Base-by-base conservation (phyloP, 1,140 invertebrate species). In the Drosophila leontia region DNA sequence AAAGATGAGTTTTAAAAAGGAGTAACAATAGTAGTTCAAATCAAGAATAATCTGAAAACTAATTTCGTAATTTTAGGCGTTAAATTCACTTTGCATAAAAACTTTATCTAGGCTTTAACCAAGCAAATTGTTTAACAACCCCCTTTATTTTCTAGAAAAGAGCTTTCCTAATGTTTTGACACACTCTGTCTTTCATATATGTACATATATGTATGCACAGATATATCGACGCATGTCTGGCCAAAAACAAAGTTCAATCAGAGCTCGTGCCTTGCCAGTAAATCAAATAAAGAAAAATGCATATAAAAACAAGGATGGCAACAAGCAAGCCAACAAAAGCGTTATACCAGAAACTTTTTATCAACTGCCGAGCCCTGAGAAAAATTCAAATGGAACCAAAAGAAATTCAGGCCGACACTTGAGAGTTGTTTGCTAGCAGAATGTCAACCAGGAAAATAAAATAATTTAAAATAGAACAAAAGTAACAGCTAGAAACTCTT, bases 221-320 rank as follows among this genome's bases (percentile, higher is more conserved):
- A 17, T 12, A 19, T 32, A 29, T 32, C 26, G 37, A 34, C 15
- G 44, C 64, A 41, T 68, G 65, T 39, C 65, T 62, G 34, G 62
- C 55, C 55, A 65, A 65, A 42, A 77, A 76, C 56, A 78, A 74
- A 71, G 50, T 65, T 87, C 69, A 75, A 82, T 68, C 71, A 57
- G 50, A 51, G 47, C 59, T 58, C 51, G 26, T 35, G 51, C 74
- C 34, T 69, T 70, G 78, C 29, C 77, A 45, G 45, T 34, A 61
- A 72, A 81, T 77, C 47, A 77, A 65, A 82, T 69, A 62, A 44
- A 39, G 15, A 55, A 59, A 71, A 63, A 60, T 72, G 34, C 72
- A 53, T 59, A 45, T 47, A 56, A 55, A 35, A 53, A 65, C 41
- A 57, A 47, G 61, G 62, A 71, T 29, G 61, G 44, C 41, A 65